phyloP scores from a whole-genome alignment of 2,113 vertebrate genomes.

The Pseudois nayaur region DNA sequence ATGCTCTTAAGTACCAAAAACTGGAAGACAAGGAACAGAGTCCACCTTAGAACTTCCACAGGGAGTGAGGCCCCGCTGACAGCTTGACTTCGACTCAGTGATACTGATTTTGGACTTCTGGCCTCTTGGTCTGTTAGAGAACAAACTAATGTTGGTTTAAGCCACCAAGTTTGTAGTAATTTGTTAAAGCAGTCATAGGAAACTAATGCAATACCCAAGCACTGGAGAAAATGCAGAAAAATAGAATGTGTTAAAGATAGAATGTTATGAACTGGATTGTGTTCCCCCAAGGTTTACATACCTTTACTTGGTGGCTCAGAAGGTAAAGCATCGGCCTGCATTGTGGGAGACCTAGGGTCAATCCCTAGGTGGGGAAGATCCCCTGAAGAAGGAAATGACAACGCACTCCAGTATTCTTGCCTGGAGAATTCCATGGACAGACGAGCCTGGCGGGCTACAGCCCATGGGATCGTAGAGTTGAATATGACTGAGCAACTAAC shows the following conservation, averaged over 20 bases:
- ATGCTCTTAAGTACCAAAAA: background rate
- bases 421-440: background rate
- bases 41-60: background rate
- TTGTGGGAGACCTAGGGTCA: background rate
- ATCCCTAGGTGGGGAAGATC: background rate
- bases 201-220: background rate
- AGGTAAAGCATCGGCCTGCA: background rate
- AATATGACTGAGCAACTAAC: background rate
- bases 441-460: background rate
- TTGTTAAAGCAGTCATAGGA: background rate
- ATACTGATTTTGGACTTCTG: background rate
- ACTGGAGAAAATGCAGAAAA: background rate
- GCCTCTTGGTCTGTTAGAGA: background rate
- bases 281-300: background rate
- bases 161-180: background rate
- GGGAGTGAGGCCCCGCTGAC: background rate
- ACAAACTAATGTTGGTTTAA: background rate
- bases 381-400: background rate
- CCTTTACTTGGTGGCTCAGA: background rate
- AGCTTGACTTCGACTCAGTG: background rate
- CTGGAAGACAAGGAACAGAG: background rate
- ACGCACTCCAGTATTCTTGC: background rate
- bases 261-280: background rate
- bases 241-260: background rate
- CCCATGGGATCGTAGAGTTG: background rate